These are phyloP conservation scores for Otis tarda DNA, from an alignment of 2,113 vertebrate genomes.

Conservation along the genomic window DNA sequence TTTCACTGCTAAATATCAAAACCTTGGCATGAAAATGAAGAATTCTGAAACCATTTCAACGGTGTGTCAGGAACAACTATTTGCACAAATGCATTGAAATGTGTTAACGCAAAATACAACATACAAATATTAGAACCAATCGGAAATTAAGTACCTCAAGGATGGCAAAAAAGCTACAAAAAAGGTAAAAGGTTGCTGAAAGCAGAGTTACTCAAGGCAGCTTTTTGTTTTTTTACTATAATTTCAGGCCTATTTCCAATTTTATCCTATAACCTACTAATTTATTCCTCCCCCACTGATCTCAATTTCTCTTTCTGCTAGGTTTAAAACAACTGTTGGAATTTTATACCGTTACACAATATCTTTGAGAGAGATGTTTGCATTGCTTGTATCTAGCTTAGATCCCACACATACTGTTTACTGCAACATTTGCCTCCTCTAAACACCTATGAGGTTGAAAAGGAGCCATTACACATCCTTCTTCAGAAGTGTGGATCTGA, in stretches of 20 bases:
- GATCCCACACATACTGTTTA: conserved; percentile 12
- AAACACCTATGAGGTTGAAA: conserved; percentile 44
- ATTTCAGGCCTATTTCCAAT: conserved; percentile 65
- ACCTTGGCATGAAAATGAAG: neutral
- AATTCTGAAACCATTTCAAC: neutral
- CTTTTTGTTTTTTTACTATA: neutral
- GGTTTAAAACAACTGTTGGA: conserved; percentile 50
- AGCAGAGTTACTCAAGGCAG: neutral
- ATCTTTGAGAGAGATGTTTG: neutral
- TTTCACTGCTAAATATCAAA: neutral
- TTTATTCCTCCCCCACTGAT: conserved; percentile 67
- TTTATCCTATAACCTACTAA: conserved; percentile 66
- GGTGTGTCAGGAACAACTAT: neutral
- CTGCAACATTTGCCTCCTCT: conserved; percentile 25
- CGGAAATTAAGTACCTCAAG: neutral
- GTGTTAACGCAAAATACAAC: neutral
- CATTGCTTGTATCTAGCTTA: conserved; percentile 20
- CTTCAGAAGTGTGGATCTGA: neutral
- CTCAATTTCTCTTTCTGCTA: conserved; percentile 56
- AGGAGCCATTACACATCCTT: conserved; percentile 6
- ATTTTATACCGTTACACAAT: neutral
- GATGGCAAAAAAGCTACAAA: neutral
- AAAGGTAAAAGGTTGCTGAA: conserved; percentile 20
- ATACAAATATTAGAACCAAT: neutral
- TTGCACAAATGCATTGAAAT: neutral